Evolutionary conservation across 35 echinoderm and acorn worm genomes (phyloP).

Genomic region (Lytechinus pictus): DNA sequence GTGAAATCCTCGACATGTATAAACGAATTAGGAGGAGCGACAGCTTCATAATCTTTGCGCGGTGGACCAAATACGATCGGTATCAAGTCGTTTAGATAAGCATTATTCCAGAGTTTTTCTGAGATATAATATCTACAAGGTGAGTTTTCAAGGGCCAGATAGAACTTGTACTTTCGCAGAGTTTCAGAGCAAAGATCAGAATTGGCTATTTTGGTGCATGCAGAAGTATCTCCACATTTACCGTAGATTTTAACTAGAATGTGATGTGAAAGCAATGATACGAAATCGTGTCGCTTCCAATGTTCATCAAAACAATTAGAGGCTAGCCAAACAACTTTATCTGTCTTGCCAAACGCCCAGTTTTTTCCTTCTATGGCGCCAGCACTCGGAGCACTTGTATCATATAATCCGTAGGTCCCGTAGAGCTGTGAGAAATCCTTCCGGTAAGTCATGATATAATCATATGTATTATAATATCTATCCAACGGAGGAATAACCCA

Average conservation of each 20-base stretch:
- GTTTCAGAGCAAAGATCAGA: constrained; percentile 40
- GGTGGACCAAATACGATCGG: constrained; percentile 59
- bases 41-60: constrained; percentile 40
- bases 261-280: constrained; percentile 29
- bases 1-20: constrained; percentile 58
- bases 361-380: background rate
- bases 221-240: constrained; percentile 50
- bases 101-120: constrained; percentile 79
- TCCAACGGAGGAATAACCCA: background rate
- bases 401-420: background rate
- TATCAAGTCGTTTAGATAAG: constrained; percentile 47
- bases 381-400: background rate
- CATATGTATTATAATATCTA: background rate
- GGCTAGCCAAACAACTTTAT: constrained; percentile 63
- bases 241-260: constrained; percentile 53
- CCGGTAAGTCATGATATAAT: constrained; percentile 36
- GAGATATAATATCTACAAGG: constrained; percentile 67
- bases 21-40: constrained; percentile 64
- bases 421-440: background rate
- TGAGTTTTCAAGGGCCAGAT: constrained; percentile 68
- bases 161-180: constrained; percentile 66
- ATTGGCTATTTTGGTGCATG: constrained; percentile 31
- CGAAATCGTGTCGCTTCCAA: constrained; percentile 59
- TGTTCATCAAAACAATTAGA: constrained; percentile 55
- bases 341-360: constrained; percentile 59